phyloP scores from a whole-genome alignment of 1,140 invertebrate genomes.

The Dendroctonus valens region DNA sequence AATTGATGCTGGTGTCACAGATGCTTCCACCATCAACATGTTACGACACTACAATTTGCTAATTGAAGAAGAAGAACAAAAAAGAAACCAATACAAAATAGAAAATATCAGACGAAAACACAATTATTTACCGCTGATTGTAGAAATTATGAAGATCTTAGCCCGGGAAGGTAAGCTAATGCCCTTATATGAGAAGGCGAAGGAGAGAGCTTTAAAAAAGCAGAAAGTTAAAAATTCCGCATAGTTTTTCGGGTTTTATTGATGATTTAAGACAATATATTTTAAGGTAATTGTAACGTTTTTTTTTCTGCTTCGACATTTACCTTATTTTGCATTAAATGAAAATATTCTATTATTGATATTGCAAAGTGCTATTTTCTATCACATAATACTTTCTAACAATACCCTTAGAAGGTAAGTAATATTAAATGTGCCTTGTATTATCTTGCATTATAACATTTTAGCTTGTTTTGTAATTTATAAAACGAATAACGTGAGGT shows the following conservation, averaged over 20 bases:
- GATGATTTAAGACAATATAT: not conserved
- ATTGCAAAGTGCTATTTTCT: too few species aligned
- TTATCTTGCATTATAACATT: too few species aligned
- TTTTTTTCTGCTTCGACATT: too few species aligned
- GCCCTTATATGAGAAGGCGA: slow-evolving; percentile 84
- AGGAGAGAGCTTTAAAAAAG: slow-evolving; percentile 69
- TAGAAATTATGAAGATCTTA: slow-evolving; percentile 91
- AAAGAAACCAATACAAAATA: slow-evolving; percentile 77
- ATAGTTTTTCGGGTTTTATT: slow-evolving; percentile 1
- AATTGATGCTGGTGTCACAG: slow-evolving; percentile 57
- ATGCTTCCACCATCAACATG: slow-evolving; percentile 68
- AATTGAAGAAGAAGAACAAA: slow-evolving; percentile 86
- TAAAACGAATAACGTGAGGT: too few species aligned
- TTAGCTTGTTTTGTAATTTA: too few species aligned
- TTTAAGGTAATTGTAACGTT: not conserved
- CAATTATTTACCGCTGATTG: slow-evolving; percentile 97
- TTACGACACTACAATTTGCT: slow-evolving; percentile 71
- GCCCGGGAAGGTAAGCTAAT: slow-evolving; percentile 90
- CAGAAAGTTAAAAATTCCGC: slow-evolving; percentile 50
- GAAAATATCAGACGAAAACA: slow-evolving; percentile 95
- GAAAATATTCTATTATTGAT: not conserved
- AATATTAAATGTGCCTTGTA: too few species aligned
- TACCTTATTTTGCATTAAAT: not conserved
- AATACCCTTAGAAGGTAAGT: too few species aligned
- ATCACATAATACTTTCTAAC: too few species aligned